A percentile compares a stretch with the other conserved stretches of the same genome.
Conservation (phyloP, 2,113 vertebrate genomes). For the Xenopus tropicalis region DNA sequence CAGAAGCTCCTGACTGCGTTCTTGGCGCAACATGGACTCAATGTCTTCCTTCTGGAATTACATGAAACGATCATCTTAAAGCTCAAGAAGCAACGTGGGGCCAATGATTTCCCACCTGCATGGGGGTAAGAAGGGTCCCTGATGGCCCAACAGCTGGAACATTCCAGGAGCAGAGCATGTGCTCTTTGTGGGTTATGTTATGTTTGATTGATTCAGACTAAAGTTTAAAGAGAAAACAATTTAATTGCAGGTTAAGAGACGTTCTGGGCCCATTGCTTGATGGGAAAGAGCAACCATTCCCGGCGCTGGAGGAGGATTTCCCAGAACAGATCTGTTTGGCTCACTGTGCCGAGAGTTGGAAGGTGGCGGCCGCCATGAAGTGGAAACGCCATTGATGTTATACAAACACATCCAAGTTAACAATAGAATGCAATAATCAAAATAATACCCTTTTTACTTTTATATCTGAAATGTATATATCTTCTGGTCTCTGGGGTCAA, state of each 20-base stretch:
- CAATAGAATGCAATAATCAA: no score
- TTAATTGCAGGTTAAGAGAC: slow-evolving; percentile 71
- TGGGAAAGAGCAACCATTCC: slow-evolving; percentile 61
- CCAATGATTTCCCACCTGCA: slow-evolving; percentile 60
- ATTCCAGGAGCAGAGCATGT: no score
- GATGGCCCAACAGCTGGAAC: no score
- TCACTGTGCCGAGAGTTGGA: slow-evolving; percentile 74
- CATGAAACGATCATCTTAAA: slow-evolving; percentile 83
- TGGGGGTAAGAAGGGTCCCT: slow-evolving; percentile 72
- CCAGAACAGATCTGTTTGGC: slow-evolving; percentile 71
- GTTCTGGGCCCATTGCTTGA: slow-evolving; percentile 72
- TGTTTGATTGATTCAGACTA: no score
- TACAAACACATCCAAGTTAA: no score
- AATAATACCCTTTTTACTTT: no score
- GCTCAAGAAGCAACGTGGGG: slow-evolving; percentile 59
- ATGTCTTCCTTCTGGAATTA: slow-evolving; percentile 83
- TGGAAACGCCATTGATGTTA: slow-evolving; percentile 45
- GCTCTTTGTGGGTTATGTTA: neutral
- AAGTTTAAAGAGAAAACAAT: no score
- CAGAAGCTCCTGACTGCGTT: slow-evolving; percentile 67
- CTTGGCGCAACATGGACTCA: slow-evolving; percentile 68
- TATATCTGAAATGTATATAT: no score
- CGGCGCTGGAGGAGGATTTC: slow-evolving; percentile 68
- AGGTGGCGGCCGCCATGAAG: slow-evolving; percentile 66
- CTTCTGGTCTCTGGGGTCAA: no score